Evolutionary conservation across 2,113 vertebrate species (phyloP).

Genomic region (Callospermophilus lateralis): DNA sequence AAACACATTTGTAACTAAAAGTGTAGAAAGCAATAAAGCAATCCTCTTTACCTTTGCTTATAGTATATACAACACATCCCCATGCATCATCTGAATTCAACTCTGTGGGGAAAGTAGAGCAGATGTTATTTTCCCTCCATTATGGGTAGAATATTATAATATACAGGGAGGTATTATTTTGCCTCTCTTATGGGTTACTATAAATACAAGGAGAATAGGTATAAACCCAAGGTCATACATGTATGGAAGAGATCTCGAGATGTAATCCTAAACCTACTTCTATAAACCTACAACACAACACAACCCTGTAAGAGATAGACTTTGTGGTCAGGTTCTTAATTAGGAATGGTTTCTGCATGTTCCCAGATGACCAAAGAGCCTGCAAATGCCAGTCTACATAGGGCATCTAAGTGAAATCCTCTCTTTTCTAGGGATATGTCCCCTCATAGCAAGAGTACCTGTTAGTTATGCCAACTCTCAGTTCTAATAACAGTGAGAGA

Average conservation of each 20-base stretch:
- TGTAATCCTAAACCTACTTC: neutral
- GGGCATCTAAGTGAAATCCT: neutral
- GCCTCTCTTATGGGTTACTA: neutral
- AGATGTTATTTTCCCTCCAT: neutral
- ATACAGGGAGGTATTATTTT: neutral
- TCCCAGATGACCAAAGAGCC: neutral
- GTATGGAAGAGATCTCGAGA: neutral
- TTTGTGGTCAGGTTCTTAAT: neutral
- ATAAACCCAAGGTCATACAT: neutral
- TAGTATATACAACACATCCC: neutral
- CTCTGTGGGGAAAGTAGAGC: neutral
- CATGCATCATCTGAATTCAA: neutral
- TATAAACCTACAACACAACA: neutral
- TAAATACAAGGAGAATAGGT: neutral
- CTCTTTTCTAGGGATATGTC: neutral
- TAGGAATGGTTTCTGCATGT: neutral
- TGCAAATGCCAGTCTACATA: neutral
- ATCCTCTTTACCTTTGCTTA: neutral
- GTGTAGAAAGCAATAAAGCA: neutral
- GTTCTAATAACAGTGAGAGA: conserved; percentile 10
- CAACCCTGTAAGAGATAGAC: neutral
- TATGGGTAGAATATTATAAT: neutral
- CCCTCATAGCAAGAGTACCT: neutral
- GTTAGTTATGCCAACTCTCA: neutral
- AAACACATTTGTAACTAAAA: neutral